Conservation (phyloP, 2,888 invertebrate genomes). For the Eudemis profundana region DNA sequence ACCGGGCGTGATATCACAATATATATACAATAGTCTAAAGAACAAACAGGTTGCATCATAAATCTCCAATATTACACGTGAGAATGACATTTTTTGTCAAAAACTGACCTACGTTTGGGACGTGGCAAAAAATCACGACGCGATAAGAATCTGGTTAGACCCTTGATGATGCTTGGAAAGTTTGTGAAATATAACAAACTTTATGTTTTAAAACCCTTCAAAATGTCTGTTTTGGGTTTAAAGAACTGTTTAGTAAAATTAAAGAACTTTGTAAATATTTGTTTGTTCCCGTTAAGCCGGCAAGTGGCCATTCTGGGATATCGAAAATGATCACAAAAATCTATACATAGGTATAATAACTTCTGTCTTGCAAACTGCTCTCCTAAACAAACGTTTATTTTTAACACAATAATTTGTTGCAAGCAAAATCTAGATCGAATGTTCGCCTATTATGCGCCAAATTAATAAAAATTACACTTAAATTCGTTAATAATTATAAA, state of each 20-base stretch:
- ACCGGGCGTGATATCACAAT: conserved; percentile 23
- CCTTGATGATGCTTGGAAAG: conserved; percentile 23
- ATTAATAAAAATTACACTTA: no score
- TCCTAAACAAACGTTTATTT: no score
- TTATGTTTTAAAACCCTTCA: conserved; percentile 12
- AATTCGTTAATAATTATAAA: no score
- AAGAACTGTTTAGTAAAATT: neutral
- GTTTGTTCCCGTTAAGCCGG: no score
- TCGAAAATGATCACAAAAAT: no score
- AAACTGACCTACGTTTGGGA: conserved; percentile 61
- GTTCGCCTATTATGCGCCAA: no score
- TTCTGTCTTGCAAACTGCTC: no score
- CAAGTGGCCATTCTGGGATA: no score
- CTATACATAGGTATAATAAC: no score
- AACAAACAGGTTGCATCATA: conserved; percentile 41
- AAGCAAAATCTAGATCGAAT: no score
- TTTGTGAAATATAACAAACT: conserved; percentile 18
- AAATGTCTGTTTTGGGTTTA: neutral
- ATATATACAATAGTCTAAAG: conserved; percentile 13
- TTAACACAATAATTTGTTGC: no score
- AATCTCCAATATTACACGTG: conserved; percentile 41
- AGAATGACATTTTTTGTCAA: conserved; percentile 46
- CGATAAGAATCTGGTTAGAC: conserved; percentile 49
- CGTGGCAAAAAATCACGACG: conserved; percentile 52
- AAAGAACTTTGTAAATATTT: no score